Conservation (phyloP, 2,797 vertebrate genomes). For the Clarias pachynema region DNA sequence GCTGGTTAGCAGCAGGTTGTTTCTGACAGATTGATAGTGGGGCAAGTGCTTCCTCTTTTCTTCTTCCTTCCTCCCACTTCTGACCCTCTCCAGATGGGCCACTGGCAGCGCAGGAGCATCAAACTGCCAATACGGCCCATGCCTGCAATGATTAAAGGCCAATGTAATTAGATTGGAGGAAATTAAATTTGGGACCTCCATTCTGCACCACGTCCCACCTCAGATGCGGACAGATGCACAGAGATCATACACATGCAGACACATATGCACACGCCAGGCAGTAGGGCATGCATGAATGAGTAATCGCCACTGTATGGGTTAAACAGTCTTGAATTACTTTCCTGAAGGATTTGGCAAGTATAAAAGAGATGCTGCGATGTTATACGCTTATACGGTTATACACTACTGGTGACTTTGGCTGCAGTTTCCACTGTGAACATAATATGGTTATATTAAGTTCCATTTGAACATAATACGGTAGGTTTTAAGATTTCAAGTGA, state of each 20-base stretch:
- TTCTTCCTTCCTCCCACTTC: constrained; percentile 29
- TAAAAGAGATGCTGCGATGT: not conserved
- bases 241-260: constrained; percentile 22
- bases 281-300: constrained; percentile 15
- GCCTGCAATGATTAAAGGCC: constrained; percentile 94
- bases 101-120: constrained; percentile 80
- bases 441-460: not conserved
- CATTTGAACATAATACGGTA: not conserved
- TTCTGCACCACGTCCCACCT: constrained; percentile 74
- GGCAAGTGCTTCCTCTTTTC: constrained; percentile 23
- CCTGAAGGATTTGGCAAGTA: not conserved
- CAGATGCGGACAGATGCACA: constrained; percentile 47
- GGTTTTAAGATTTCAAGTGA: not conserved
- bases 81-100: constrained; percentile 80
- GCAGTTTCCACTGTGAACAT: not conserved
- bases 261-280: constrained; percentile 37
- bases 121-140: constrained; percentile 87
- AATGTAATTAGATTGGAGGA: constrained; percentile 91
- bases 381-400: not conserved
- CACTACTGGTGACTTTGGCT: not conserved
- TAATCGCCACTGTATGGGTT: constrained; percentile 20
- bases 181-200: constrained; percentile 85
- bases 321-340: not conserved
- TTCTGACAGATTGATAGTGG: constrained; percentile 54
- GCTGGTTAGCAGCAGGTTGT: constrained; percentile 46